These are phyloP conservation scores for Epicauta chinensis DNA, from an alignment of 1,140 invertebrate genomes.

Conservation along the genomic window DNA sequence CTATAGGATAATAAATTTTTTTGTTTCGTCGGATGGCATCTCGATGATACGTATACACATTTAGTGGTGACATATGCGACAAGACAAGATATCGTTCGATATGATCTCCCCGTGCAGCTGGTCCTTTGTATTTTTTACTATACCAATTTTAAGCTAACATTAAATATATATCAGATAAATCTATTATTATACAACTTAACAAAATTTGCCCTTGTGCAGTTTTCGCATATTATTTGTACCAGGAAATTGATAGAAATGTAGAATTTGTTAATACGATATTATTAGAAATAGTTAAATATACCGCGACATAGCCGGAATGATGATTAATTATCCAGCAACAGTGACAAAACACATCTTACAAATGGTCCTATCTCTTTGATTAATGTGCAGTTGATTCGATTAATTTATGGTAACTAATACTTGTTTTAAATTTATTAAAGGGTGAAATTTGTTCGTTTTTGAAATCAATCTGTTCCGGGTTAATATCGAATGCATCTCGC, in stretches of 20 bases:
- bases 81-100: conserved; percentile 26
- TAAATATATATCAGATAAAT: conserved; percentile 28
- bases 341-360: conserved; percentile 18
- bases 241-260: background rate
- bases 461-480: too few relatives aligned
- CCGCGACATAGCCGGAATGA: conserved; percentile 5
- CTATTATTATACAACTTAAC: conserved; percentile 6
- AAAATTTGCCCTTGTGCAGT: too few relatives aligned
- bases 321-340: conserved; percentile 6
- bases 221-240: background rate
- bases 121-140: conserved; percentile 22
- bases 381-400: conserved; percentile 10
- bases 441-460: too few relatives aligned
- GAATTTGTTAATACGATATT: conserved; percentile 2
- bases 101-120: conserved; percentile 29
- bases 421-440: too few relatives aligned
- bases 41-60: background rate
- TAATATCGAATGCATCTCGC: too few relatives aligned
- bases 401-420: too few relatives aligned
- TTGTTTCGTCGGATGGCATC: too few relatives aligned
- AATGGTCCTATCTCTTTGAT: conserved; percentile 18
- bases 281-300: background rate
- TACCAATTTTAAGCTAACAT: conserved; percentile 34
- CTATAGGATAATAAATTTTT: too few relatives aligned
- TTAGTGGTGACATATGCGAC: conserved; percentile 29